Conservation (phyloP, 2,888 invertebrate genomes). For the Callinectes sapidus region DNA sequence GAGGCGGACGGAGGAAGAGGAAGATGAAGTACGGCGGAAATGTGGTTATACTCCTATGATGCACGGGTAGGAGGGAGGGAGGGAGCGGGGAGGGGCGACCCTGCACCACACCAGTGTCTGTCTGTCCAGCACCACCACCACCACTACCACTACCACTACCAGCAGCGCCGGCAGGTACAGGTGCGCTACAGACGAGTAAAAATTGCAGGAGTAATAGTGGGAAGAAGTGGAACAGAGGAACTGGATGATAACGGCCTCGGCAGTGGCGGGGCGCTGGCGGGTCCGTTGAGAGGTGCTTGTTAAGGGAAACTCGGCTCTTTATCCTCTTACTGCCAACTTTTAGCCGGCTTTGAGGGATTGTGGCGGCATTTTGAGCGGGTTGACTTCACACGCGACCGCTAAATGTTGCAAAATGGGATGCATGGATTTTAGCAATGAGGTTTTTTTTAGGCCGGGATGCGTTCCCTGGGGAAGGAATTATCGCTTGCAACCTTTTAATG, state of each 20-base stretch:
- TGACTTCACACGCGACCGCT: conserved; percentile 54
- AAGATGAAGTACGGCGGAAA: not conserved
- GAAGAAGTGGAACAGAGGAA: conserved; percentile 11
- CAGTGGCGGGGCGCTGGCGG: not conserved
- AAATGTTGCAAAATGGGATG: conserved; percentile 62
- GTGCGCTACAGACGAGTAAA: conserved; percentile 22
- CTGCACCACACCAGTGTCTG: not conserved
- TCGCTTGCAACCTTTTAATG: conserved; percentile 50
- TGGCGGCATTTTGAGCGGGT: conserved; percentile 58
- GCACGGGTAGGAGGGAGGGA: not conserved
- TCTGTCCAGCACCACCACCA: not conserved
- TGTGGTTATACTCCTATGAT: not conserved
- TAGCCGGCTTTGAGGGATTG: conserved; percentile 63
- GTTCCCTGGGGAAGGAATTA: conserved; percentile 49
- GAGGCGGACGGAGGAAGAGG: not conserved
- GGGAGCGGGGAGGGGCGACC: not conserved
- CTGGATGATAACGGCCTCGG: not conserved
- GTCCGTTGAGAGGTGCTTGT: conserved; percentile 40
- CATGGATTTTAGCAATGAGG: conserved; percentile 60
- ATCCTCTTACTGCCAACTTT: conserved; percentile 62
- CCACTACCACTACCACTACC: not conserved
- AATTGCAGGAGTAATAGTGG: not conserved
- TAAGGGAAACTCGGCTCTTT: conserved; percentile 42
- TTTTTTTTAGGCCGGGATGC: conserved; percentile 22
- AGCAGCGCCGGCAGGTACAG: conserved; percentile 6